Percentiles rank a stretch among this genome's conserved stretches.
Conservation (phyloP, 1,140 invertebrate species). For the Sycophila sp. region DNA sequence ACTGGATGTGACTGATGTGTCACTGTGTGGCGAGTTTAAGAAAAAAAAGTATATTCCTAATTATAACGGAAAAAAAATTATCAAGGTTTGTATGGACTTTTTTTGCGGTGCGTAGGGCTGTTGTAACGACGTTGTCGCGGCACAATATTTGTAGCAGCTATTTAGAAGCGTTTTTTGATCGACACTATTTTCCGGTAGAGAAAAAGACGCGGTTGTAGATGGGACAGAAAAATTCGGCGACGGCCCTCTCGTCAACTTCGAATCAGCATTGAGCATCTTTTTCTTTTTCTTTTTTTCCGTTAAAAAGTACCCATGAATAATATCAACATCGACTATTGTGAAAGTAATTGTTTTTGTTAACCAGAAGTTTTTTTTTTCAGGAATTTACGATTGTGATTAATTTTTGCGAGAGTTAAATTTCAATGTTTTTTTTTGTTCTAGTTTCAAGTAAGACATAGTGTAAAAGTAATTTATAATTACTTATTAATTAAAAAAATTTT, state of each 20-base stretch:
- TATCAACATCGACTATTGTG: too few relatives aligned
- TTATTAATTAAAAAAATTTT: not conserved
- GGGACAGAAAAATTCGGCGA: not conserved
- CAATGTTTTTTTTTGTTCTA: not conserved
- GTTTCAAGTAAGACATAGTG: not conserved
- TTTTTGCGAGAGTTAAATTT: too few relatives aligned
- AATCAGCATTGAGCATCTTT: constrained; percentile 17
- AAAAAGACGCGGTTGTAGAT: not conserved
- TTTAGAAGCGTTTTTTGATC: not conserved
- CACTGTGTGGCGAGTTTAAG: too few relatives aligned
- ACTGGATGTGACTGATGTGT: too few relatives aligned
- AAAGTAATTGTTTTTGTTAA: too few relatives aligned
- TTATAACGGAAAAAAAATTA: not conserved
- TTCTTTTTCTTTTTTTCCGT: too few relatives aligned
- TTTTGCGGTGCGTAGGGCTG: not conserved
- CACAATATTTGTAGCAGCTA: constrained; percentile 20
- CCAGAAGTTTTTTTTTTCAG: too few relatives aligned
- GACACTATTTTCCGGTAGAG: not conserved
- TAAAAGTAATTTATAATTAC: too few relatives aligned
- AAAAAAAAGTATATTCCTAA: too few relatives aligned
- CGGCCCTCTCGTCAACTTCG: not conserved
- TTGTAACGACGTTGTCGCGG: not conserved
- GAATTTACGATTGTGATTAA: too few relatives aligned
- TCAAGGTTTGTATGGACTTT: not conserved
- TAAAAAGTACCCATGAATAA: too few relatives aligned